Evolutionary conservation across 2,113 vertebrate species (phyloP).

Genomic region (Poeciliopsis occidentalis): DNA sequence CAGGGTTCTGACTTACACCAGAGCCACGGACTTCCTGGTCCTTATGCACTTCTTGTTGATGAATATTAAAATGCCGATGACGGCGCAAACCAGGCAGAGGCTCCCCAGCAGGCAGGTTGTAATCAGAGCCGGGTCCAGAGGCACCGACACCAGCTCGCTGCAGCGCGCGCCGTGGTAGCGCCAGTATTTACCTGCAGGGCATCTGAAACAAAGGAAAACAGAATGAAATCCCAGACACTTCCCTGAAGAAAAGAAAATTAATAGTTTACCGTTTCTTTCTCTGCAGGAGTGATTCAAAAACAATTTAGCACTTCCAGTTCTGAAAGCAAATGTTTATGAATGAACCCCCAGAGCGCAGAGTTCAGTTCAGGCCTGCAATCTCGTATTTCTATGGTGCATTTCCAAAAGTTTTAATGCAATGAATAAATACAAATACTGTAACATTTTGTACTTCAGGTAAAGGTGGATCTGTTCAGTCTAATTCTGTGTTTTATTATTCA

Average conservation of each 20-base stretch:
- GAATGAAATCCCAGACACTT: no score
- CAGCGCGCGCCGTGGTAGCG: constrained; percentile 83
- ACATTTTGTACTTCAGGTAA: no score
- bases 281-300: not conserved
- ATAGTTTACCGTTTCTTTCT: not conserved
- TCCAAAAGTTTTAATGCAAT: no score
- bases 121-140: constrained; percentile 75
- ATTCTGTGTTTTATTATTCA: no score
- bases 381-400: no score
- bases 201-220: constrained; percentile 68
- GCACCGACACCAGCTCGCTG: constrained; percentile 81
- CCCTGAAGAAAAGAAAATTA: no score
- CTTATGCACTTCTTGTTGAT: constrained; percentile 83
- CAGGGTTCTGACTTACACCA: constrained; percentile 80
- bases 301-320: no score
- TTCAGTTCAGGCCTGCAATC: no score
- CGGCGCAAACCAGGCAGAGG: constrained; percentile 79
- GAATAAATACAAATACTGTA: no score
- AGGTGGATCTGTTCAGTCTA: no score
- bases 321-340: no score
- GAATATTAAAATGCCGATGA: constrained; percentile 80
- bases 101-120: constrained; percentile 77
- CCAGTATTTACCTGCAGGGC: constrained; percentile 81
- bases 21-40: constrained; percentile 78
- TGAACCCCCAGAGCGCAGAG: no score